Percentiles rank a stretch among this genome's conserved stretches.
Conservation (phyloP, 2,888 invertebrate species). For the Serripes groenlandicus region DNA sequence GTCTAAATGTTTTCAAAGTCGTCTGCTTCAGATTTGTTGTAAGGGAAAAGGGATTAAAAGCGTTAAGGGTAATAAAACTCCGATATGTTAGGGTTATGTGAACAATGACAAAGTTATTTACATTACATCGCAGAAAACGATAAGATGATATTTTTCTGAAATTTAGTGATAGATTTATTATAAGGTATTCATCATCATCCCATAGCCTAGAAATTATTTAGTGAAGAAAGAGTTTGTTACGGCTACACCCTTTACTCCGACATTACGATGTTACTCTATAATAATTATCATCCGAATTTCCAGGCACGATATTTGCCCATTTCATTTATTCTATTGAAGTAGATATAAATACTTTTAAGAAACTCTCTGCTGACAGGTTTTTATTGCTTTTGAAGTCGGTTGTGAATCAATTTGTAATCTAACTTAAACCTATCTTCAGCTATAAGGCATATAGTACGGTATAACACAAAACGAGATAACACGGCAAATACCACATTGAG, state of each 20-base stretch:
- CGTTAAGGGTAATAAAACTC: no score
- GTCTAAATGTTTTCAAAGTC: background rate
- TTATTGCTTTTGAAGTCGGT: background rate
- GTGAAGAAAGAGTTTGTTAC: no score
- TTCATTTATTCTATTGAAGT: slow-evolving; percentile 10
- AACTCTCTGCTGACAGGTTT: slow-evolving; percentile 2
- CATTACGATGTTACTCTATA: no score
- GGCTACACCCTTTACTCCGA: no score
- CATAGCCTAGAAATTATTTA: no score
- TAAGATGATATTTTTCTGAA: no score
- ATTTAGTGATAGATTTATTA: no score
- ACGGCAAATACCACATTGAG: slow-evolving; percentile 27
- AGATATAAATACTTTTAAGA: background rate
- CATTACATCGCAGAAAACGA: no score
- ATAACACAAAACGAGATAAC: slow-evolving; percentile 1
- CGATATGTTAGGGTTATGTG: no score
- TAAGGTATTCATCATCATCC: no score
- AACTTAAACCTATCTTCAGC: slow-evolving; percentile 6
- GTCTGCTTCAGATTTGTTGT: background rate
- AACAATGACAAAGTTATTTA: no score
- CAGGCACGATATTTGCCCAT: slow-evolving; percentile 7
- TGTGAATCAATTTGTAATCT: slow-evolving; percentile 17
- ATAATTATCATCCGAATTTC: no score
- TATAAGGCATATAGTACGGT: slow-evolving; percentile 7
- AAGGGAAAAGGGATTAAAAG: background rate